A percentile compares a stretch with the other conserved stretches of the same genome.
Conservation (phyloP, 2,113 vertebrate genomes). For the Ginglymostoma cirratum region DNA sequence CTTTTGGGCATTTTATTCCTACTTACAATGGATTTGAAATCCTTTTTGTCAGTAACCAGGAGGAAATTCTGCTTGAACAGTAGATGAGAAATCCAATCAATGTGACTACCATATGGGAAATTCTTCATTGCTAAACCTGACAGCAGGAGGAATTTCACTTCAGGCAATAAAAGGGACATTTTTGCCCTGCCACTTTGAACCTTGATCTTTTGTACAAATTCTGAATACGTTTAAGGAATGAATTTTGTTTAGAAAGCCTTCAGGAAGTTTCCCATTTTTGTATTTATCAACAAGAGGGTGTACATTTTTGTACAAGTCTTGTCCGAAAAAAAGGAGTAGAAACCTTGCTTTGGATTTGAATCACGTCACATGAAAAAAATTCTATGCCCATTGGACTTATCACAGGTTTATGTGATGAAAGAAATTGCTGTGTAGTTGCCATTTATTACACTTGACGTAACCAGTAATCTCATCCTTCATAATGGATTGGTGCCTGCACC, state of each 20-base stretch:
- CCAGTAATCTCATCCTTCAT: conserved; percentile 30
- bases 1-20: neutral
- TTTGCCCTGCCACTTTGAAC: neutral
- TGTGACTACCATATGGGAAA: neutral
- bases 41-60: neutral
- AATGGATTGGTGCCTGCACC: neutral
- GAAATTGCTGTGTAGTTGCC: conserved; percentile 4
- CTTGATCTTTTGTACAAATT: neutral
- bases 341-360: conserved; percentile 13
- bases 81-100: neutral
- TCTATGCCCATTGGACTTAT: neutral
- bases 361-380: neutral
- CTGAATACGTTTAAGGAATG: neutral
- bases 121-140: neutral
- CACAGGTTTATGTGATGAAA: conserved; percentile 13
- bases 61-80: neutral
- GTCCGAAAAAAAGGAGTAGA: neutral
- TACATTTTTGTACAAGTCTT: neutral
- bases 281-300: neutral
- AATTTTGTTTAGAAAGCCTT: neutral
- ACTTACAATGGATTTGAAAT: neutral
- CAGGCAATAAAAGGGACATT: neutral
- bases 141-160: neutral
- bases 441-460: conserved; percentile 20
- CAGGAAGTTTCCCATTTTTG: neutral